Evolutionary conservation across 2,113 vertebrate genomes (phyloP).

Genomic region (Nannobrachium achirus): DNA sequence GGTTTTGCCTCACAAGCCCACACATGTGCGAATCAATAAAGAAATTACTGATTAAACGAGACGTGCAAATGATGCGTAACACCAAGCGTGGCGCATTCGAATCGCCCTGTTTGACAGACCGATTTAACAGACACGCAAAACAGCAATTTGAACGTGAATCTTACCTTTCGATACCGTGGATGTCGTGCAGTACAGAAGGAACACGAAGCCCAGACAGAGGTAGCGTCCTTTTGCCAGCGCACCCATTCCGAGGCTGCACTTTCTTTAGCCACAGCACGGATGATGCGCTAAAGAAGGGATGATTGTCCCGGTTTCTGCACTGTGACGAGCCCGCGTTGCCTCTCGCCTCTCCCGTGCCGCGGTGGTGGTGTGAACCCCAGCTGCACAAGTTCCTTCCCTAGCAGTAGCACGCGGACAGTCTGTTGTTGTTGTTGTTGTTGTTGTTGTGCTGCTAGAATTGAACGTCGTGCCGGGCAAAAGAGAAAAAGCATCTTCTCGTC

Average conservation of each 20-base stretch:
- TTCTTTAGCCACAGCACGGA: too few relatives aligned
- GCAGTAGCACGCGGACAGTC: background rate
- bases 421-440: background rate
- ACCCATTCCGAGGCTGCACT: constrained; percentile 60
- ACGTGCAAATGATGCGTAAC: background rate
- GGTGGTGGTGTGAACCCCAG: background rate
- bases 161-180: constrained; percentile 74
- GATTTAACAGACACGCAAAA: background rate
- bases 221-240: constrained; percentile 64
- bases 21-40: background rate
- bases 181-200: constrained; percentile 59
- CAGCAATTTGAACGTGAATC: constrained; percentile 18
- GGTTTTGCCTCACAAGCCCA: background rate
- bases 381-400: constrained; percentile 29
- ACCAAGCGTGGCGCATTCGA: too few relatives aligned
- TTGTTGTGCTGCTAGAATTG: constrained; percentile 18
- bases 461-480: constrained; percentile 21
- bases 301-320: constrained; percentile 31
- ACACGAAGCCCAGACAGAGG: constrained; percentile 61
- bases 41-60: background rate
- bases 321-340: constrained; percentile 1
- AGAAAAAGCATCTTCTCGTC: constrained; percentile 65
- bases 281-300: constrained; percentile 20
- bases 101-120: background rate
- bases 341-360: constrained; percentile 10